Evolutionary conservation across 2,888 invertebrate species (phyloP).

Genomic region (Matsumyia berberina): DNA sequence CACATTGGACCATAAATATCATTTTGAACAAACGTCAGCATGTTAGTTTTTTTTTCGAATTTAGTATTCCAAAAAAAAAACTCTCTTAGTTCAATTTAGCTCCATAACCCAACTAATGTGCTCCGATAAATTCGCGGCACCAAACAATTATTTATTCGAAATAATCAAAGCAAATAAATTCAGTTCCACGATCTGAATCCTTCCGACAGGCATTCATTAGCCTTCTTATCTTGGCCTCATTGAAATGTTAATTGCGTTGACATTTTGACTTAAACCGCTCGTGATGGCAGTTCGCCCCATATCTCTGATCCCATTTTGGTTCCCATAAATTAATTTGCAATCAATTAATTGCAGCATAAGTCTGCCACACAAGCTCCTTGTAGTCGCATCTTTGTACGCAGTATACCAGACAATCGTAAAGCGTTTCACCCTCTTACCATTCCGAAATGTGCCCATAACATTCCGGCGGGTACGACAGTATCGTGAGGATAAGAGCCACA

Average conservation of each 20-base stretch:
- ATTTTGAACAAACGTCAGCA: too few species aligned
- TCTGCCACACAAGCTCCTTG: constrained; percentile 53
- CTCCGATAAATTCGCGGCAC: constrained; percentile 8
- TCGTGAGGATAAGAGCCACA: constrained; percentile 62
- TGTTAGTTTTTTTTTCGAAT: too few species aligned
- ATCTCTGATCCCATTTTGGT: constrained; percentile 56
- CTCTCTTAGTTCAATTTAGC: not conserved
- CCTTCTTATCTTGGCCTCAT: constrained; percentile 74
- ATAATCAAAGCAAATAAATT: constrained; percentile 67
- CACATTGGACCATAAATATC: too few species aligned
- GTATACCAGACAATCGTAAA: constrained; percentile 55
- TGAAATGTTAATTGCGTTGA: constrained; percentile 76
- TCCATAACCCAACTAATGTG: not conserved
- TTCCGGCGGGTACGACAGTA: constrained; percentile 32
- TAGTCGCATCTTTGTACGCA: constrained; percentile 21
- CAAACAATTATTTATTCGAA: constrained; percentile 51
- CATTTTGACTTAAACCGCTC: constrained; percentile 56
- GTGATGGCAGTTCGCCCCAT: constrained; percentile 1
- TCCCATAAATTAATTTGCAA: constrained; percentile 72
- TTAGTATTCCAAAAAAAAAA: too few species aligned
- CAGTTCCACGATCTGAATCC: constrained; percentile 49
- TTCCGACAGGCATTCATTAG: constrained; percentile 61
- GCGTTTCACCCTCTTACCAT: constrained; percentile 31
- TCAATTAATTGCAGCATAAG: constrained; percentile 75
- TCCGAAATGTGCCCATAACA: constrained; percentile 30